Evolutionary conservation across 2,113 vertebrate genomes (phyloP), one percentile per base, ranked within the genome.

Genomic region (Pseudonaja textilis): DNA sequence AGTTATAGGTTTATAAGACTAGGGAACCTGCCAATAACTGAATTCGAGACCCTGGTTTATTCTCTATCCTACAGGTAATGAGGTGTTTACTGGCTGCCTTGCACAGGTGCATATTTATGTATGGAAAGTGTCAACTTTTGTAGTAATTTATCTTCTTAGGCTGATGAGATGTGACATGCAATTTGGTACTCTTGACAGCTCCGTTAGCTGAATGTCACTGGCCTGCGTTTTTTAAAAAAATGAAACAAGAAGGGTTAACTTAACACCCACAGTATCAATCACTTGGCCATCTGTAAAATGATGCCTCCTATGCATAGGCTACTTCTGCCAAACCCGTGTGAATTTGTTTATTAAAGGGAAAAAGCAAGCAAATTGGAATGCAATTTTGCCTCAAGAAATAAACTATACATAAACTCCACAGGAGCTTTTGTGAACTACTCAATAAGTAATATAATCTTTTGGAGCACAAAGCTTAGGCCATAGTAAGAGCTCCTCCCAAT

Each of bases 141-240:
- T 47, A 59, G 88, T 34, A 89, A 22, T 81, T 22, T 29, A 1
- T 92, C 90, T 93, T 92, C 89, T 85, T 81, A 39, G 57, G 55
- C 61, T 87, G 50, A 52, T 90, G 93, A 93, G 90, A 92, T 1
- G 1, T 89, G 88, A 87, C 52, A 86, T 95, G 14, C 5, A 26
- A 1, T 94, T 96, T 91, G 85, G 47, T 2, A n/a, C 89, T 89
- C 61, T 92, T 92, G 88, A 88, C 56, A 94, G 54, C n/a, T 94
- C 81, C 50, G 55, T 91, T 93, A 94, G 57, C 47, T 12, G 34
- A 88, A 45, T 85, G 18, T 10, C 0, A 0, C 8, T 18, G 16
- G 12, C 50, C 29, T 90, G n/a, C 25, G 87, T 87, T 25, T 42
- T 45, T 16, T 26, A 61, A 61, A 81, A 42, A 5, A 87, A 26